Conservation (phyloP, 2,888 invertebrate species). For the Laothoe populi region DNA sequence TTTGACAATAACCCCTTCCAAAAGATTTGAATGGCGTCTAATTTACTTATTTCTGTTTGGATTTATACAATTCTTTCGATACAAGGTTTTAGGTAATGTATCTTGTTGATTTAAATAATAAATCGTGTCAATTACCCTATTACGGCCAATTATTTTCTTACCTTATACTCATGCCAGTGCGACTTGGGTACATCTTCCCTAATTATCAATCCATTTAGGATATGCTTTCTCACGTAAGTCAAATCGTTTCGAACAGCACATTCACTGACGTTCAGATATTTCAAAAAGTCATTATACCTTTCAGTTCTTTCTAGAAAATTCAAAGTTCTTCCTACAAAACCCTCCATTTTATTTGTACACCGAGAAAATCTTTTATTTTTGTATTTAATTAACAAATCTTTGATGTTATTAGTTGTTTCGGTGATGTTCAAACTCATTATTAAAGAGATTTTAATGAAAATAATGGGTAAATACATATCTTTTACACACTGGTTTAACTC, state of each 20-base stretch:
- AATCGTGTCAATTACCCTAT: too few species aligned
- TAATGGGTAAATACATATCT: constrained; percentile 44
- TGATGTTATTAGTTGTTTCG: constrained; percentile 49
- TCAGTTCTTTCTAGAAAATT: constrained; percentile 53
- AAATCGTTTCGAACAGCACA: constrained; percentile 45
- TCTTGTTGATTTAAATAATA: too few species aligned
- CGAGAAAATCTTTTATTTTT: constrained; percentile 45
- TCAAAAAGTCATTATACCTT: constrained; percentile 52
- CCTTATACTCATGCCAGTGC: constrained; percentile 77
- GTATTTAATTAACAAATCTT: constrained; percentile 46
- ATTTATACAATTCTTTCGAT: too few species aligned
- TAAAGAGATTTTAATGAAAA: constrained; percentile 48
- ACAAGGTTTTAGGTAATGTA: too few species aligned
- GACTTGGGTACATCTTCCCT: constrained; percentile 56
- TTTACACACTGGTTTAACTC: background rate
- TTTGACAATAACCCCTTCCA: too few species aligned
- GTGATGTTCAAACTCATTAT: constrained; percentile 48
- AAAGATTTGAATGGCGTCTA: too few species aligned
- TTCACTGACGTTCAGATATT: constrained; percentile 53
- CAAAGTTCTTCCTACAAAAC: constrained; percentile 48
- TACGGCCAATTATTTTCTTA: constrained; percentile 40
- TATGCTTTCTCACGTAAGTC: constrained; percentile 50
- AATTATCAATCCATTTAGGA: constrained; percentile 57
- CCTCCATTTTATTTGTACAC: constrained; percentile 40
- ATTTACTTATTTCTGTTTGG: too few species aligned